Evolutionary conservation across 53 echinoderm and acorn worm species (phyloP), one percentile per base, ranked within the genome.

Genomic region (Luidia sarsii): DNA sequence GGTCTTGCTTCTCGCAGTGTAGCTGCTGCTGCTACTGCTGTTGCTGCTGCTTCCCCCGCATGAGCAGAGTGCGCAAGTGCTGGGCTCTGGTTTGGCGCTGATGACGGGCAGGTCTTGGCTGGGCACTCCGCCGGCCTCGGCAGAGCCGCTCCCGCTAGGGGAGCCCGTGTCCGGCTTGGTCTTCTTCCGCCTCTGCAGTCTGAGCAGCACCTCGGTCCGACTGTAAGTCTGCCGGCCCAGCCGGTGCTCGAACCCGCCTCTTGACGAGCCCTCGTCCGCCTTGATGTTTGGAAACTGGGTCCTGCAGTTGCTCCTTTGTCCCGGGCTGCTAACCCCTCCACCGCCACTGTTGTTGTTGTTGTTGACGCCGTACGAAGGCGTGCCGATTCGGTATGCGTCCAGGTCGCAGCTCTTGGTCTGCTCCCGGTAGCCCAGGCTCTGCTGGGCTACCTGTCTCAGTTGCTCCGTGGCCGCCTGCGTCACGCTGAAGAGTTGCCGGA

Each of bases 391-490:
- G 55, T 72, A 56, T 4, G 38, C 33, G 7, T 72, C 72, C 10
- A 56, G 35, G 21, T 72, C 72, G 34, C 72, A 55, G 39, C 72
- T 72, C 33, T 13, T 72, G 25, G 72, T 24, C n/a, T 72, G 54
- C 56, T 72, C 72, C 28, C 72, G 72, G 54, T 53, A 54, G 6
- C 72, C 72, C 23, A 34, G 52, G 6, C 72, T 55, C 23, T 31
- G 52, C 39, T 54, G 72, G 36, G 55, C 23, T 25, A 56, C 57
- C 27, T 54, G 35, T 23, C 37, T 20, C 2, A 72, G 28, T 3
- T 72, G 57, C 13, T 72, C 72, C 27, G 72, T 54, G 11, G 72
- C 55, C 8, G 55, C 56, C 55, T 72, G 72, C 0, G 72, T 72
- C 39, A 72, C 38, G 72, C 39, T 72, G 38, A 38, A 72, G 36